Conservation (phyloP, 2,888 invertebrate genomes). For the Opisthograptis luteolata region DNA sequence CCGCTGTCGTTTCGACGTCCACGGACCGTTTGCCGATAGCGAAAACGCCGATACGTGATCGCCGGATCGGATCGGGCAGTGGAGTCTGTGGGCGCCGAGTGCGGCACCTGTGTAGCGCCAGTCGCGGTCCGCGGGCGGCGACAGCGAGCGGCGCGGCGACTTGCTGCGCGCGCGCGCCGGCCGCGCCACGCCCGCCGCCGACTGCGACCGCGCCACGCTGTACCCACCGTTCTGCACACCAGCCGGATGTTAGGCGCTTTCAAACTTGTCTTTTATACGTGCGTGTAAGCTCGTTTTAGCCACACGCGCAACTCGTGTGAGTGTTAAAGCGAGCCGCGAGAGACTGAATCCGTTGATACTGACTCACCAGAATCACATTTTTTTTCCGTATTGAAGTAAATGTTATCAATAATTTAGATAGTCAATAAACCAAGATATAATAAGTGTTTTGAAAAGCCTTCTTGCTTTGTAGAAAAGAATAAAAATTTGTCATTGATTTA, state of each 20-base stretch:
- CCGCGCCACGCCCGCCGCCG: slow-evolving; percentile 88
- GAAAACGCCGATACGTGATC: slow-evolving; percentile 21
- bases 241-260: too few species aligned
- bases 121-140: slow-evolving; percentile 89
- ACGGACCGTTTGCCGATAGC: slow-evolving; percentile 48
- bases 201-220: slow-evolving; percentile 91
- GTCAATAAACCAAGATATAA: too few species aligned
- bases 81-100: slow-evolving; percentile 55
- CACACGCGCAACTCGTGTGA: background rate
- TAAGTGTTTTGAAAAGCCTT: too few species aligned
- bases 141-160: slow-evolving; percentile 93
- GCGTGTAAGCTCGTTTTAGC: too few species aligned
- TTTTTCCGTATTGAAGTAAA: too few species aligned
- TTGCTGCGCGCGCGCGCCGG: slow-evolving; percentile 88
- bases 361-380: too few species aligned
- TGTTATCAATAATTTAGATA: too few species aligned
- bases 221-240: slow-evolving; percentile 67
- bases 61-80: slow-evolving; percentile 45
- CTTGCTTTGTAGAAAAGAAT: too few species aligned
- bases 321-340: too few species aligned
- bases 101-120: slow-evolving; percentile 85
- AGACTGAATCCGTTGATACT: too few species aligned
- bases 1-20: slow-evolving; percentile 53
- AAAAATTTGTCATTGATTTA: too few species aligned
- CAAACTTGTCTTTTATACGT: too few species aligned